Conservation (phyloP, 2,888 invertebrate genomes). For the Dasypogon diadema region DNA sequence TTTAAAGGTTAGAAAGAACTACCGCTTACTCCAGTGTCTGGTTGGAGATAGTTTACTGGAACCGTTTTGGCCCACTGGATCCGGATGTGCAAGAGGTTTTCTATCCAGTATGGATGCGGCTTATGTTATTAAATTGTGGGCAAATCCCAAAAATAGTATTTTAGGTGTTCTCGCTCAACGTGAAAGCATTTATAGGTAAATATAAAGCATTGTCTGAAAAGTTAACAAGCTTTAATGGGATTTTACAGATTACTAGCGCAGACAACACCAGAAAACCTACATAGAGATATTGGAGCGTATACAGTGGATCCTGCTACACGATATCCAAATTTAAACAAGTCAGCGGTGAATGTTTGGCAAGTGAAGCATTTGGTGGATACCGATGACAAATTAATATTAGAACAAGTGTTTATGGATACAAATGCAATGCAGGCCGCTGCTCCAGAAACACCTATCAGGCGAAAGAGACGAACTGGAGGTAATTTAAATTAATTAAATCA, state of each 20-base stretch:
- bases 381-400: slow-evolving; percentile 76
- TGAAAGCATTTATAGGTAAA: slow-evolving; percentile 90
- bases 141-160: slow-evolving; percentile 73
- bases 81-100: slow-evolving; percentile 97
- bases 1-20: slow-evolving; percentile 72
- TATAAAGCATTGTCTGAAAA: slow-evolving; percentile 65
- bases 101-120: slow-evolving; percentile 95
- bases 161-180: slow-evolving; percentile 92
- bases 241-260: slow-evolving; percentile 76
- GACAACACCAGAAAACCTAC: slow-evolving; percentile 96
- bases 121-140: slow-evolving; percentile 92
- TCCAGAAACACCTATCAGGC: slow-evolving; percentile 72
- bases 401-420: slow-evolving; percentile 69
- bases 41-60: slow-evolving; percentile 97
- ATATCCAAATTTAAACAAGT: slow-evolving; percentile 85
- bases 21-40: slow-evolving; percentile 86
- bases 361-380: slow-evolving; percentile 79
- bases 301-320: slow-evolving; percentile 89
- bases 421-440: slow-evolving; percentile 73
- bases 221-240: neutral
- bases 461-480: slow-evolving; percentile 68
- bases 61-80: slow-evolving; percentile 99
- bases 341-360: slow-evolving; percentile 81
- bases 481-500: slow-evolving; percentile 16
- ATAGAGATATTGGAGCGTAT: slow-evolving; percentile 88